Evolutionary conservation across 2,888 invertebrate species (phyloP).

Genomic region (Platycheirus albimanus): DNA sequence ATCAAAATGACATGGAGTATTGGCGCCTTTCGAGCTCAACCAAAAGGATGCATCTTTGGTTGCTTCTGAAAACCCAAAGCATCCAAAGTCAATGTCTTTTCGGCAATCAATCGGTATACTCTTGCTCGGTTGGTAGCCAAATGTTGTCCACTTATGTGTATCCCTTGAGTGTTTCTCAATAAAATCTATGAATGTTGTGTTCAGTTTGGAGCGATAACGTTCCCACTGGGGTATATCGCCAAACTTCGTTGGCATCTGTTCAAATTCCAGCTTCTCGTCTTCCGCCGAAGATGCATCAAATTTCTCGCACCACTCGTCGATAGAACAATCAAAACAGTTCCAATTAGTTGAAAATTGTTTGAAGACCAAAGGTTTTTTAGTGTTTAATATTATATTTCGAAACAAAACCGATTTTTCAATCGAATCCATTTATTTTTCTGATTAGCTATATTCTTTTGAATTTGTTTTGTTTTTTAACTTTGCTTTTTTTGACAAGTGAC

Average conservation of each 20-base stretch:
- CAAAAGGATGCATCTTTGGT: slow-evolving; percentile 92
- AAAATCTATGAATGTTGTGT: slow-evolving; percentile 87
- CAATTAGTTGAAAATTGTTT: slow-evolving; percentile 78
- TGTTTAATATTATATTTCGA: slow-evolving; percentile 80
- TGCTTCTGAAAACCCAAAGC: slow-evolving; percentile 88
- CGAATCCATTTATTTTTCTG: slow-evolving; percentile 14
- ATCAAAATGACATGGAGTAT: slow-evolving; percentile 97
- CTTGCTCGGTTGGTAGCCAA: slow-evolving; percentile 78
- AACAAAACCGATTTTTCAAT: slow-evolving; percentile 44
- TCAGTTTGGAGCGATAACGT: slow-evolving; percentile 85
- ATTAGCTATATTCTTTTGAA: neutral
- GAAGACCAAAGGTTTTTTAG: slow-evolving; percentile 78
- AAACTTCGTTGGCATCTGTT: slow-evolving; percentile 75
- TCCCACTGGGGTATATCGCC: slow-evolving; percentile 90
- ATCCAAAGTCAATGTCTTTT: slow-evolving; percentile 85
- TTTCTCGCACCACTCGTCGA: slow-evolving; percentile 78
- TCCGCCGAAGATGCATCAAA: slow-evolving; percentile 74
- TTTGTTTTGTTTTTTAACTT: too few relatives aligned
- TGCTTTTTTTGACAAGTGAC: too few relatives aligned
- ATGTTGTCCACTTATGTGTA: slow-evolving; percentile 77
- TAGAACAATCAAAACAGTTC: slow-evolving; percentile 78
- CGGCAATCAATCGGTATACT: slow-evolving; percentile 78
- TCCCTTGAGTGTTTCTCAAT: slow-evolving; percentile 80
- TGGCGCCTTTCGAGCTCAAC: slow-evolving; percentile 93
- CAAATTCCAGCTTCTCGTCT: slow-evolving; percentile 75